phyloP scores from a whole-genome alignment of 1,140 invertebrate species.

The Hycleus cichorii region DNA sequence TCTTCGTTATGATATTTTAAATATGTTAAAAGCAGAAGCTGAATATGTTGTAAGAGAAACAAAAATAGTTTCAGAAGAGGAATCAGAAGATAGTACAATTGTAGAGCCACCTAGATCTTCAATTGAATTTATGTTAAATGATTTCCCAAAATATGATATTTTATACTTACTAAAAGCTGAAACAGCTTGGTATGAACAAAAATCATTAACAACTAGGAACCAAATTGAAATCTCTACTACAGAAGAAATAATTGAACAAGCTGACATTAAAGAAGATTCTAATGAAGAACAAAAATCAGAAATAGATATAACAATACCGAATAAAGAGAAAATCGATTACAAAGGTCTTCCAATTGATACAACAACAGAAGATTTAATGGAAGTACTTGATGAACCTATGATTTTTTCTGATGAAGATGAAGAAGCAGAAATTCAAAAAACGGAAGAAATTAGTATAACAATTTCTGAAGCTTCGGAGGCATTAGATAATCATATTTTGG shows the following conservation, averaged over 20 bases:
- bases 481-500: too few relatives aligned
- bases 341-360: background rate
- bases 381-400: background rate
- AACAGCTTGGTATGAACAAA: slow-evolving; percentile 16
- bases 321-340: background rate
- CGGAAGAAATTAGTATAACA: background rate
- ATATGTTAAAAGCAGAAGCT: background rate
- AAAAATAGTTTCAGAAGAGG: background rate
- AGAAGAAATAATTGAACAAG: too few relatives aligned
- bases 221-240: too few relatives aligned
- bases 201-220: background rate
- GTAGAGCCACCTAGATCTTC: background rate
- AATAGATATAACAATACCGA: background rate
- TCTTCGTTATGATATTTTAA: slow-evolving; percentile 1
- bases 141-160: slow-evolving; percentile 12
- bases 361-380: background rate
- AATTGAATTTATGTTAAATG: background rate
- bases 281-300: too few relatives aligned
- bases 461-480: background rate
- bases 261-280: too few relatives aligned
- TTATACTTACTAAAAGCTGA: slow-evolving; percentile 11
- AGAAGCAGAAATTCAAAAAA: background rate
- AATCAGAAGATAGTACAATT: background rate
- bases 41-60: background rate
- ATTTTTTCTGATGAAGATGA: slow-evolving; percentile 22